Base-by-base conservation (phyloP, 2,888 invertebrate genomes). In the Drosophila multiciliata region DNA sequence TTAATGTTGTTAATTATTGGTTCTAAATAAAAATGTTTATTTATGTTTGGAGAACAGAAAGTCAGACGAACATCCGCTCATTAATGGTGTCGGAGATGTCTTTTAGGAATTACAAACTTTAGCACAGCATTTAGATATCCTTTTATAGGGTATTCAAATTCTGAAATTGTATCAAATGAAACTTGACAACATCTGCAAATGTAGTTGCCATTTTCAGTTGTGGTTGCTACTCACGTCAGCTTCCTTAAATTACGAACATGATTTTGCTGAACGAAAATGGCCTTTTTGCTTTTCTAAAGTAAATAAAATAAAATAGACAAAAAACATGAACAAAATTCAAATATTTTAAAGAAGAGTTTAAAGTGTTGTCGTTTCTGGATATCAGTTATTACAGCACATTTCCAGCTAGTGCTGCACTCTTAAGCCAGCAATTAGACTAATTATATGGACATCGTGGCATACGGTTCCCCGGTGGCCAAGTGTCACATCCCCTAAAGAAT, bases 341-440 rank as follows among this genome's bases (percentile, higher is more conserved):
- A 33, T 20, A 4, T 35, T 32, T 12, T 33, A 40, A 52, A 50
- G 49, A 11, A 1, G 9, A 5, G 3, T 6, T 40, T 23, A 45
- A 36, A 38, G 36, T 11, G 8, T 11, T 32, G 26, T 3, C 48
- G 15, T 8, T 20, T 5, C 17, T 15, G 12, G 17, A 8, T 20
- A 48, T 66, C 48, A 17, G 8, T 17, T 58, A n/a, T 23, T 40
- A 7, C 15, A 54, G 38, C 11, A 23, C 29, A 15, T 26, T 20
- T 52, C 12, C 1, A 17, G 35, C 40, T 29, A 20, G 40, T 29
- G n/a, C 20, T 38, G 42, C 55, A 48, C 23, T 49, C 49, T 55
- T 40, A 15, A 66, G 45, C 38, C n/a, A 50, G 66, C 48, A 78
- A 78, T 78, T 78, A 78, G 65, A 42, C 59, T 78, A 78, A 78